Conservation (phyloP, 2,888 invertebrate species). For the Leptodirus hochenwartii region DNA sequence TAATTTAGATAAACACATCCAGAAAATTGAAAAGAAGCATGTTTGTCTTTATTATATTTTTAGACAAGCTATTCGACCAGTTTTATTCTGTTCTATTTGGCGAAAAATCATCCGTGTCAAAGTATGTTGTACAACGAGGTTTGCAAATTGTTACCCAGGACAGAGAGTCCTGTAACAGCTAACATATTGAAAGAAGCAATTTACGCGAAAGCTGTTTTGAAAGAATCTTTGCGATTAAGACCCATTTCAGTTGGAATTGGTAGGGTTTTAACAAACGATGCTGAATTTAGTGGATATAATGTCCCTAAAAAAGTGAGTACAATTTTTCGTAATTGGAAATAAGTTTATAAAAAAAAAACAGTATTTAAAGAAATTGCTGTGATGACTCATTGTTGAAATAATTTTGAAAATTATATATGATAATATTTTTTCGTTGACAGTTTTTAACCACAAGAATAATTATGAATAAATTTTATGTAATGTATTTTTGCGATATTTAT, state of each 20-base stretch:
- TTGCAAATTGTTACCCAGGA: conserved; percentile 31
- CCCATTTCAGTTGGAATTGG: conserved; percentile 76
- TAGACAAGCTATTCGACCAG: conserved; percentile 62
- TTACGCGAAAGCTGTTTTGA: conserved; percentile 64
- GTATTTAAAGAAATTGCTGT: too few species aligned
- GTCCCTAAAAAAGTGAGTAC: conserved; percentile 56
- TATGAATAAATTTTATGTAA: too few species aligned
- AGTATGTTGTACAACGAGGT: conserved; percentile 47
- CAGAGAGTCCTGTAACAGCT: conserved; percentile 33
- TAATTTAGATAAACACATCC: too few species aligned
- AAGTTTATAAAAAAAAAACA: too few species aligned
- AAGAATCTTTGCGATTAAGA: conserved; percentile 66
- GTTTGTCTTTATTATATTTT: conserved; percentile 18
- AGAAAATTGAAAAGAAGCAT: too few species aligned
- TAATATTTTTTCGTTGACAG: too few species aligned
- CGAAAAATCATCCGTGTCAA: conserved; percentile 49
- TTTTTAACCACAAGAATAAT: too few species aligned
- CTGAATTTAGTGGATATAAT: conserved; percentile 48
- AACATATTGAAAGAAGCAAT: conserved; percentile 41
- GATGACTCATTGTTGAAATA: too few species aligned
- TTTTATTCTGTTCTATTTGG: conserved; percentile 64
- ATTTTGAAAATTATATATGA: too few species aligned
- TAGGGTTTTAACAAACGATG: conserved; percentile 48
- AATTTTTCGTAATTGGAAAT: too few species aligned
- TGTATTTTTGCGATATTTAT: too few species aligned